These are phyloP conservation scores for Zygaena filipendulae DNA, from an alignment of 2,888 invertebrate genomes.

Conservation along the genomic window DNA sequence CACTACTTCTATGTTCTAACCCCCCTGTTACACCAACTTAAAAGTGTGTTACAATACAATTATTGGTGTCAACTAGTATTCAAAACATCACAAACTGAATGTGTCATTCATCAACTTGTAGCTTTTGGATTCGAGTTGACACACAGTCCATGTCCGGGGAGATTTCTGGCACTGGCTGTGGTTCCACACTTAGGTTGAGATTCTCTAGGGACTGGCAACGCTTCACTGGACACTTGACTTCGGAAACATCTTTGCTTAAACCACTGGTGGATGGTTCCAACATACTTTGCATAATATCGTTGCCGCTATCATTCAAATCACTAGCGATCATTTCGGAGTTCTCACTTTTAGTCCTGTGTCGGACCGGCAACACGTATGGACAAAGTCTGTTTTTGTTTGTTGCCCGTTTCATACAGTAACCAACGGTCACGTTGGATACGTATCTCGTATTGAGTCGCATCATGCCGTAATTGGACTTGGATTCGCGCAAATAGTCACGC, in stretches of 20 bases:
- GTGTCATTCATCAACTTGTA: conserved; percentile 71
- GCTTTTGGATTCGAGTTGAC: conserved; percentile 71
- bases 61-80: too few species aligned
- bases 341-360: conserved; percentile 72
- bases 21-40: too few species aligned
- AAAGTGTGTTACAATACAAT: too few species aligned
- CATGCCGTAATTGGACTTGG: conserved; percentile 52
- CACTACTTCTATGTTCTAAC: too few species aligned
- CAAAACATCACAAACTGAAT: too few species aligned
- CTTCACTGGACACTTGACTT: conserved; percentile 51
- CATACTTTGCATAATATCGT: conserved; percentile 39
- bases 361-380: conserved; percentile 67
- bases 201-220: conserved; percentile 73
- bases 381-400: conserved; percentile 67
- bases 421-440: conserved; percentile 72
- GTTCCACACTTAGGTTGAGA: conserved; percentile 51
- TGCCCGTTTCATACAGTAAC: conserved; percentile 66
- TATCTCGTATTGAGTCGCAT: conserved; percentile 70
- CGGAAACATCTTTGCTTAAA: conserved; percentile 25
- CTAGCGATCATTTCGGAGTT: conserved; percentile 64
- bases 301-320: conserved; percentile 38
- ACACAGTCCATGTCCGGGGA: conserved; percentile 71
- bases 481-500: conserved; percentile 65
- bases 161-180: conserved; percentile 32
- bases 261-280: conserved; percentile 54